phyloP scores from a whole-genome alignment of 2,113 vertebrate species.

The Dipodomys spectabilis region DNA sequence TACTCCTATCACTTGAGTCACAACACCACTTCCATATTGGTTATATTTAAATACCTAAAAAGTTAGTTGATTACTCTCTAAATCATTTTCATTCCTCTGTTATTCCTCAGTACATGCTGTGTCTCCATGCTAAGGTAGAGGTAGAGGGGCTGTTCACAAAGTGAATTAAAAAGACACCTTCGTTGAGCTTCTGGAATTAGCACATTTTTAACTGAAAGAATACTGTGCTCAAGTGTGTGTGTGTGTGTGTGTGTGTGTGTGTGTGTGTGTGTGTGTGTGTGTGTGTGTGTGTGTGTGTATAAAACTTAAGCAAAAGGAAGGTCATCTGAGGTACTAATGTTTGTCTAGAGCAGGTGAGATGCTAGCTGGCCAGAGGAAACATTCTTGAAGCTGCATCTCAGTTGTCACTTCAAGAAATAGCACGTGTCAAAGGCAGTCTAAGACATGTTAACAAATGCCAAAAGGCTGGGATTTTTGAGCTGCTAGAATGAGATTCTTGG shows the following conservation, averaged over 20 bases:
- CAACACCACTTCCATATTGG: no score
- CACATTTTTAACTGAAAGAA: background rate
- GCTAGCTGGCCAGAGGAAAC: background rate
- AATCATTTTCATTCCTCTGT: background rate
- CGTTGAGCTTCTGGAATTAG: background rate
- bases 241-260: no score
- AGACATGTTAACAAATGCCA: background rate
- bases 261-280: no score
- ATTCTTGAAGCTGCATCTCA: background rate
- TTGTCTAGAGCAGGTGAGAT: rapidly evolving
- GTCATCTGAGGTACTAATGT: background rate
- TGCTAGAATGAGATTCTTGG: background rate
- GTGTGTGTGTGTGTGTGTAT: no score
- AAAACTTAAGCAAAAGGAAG: background rate
- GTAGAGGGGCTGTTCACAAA: background rate
- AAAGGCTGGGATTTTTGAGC: background rate
- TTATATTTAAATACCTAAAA: background rate
- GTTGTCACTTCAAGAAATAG: background rate
- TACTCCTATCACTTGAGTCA: no score
- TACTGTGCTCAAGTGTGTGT: background rate
- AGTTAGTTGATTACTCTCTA: background rate
- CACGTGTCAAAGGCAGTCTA: background rate
- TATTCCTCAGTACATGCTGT: background rate
- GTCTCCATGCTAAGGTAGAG: background rate
- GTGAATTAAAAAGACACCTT: background rate